These are phyloP conservation scores for Rhinoraja longicauda DNA, from an alignment of 2,797 vertebrate species.

Conservation along the genomic window DNA sequence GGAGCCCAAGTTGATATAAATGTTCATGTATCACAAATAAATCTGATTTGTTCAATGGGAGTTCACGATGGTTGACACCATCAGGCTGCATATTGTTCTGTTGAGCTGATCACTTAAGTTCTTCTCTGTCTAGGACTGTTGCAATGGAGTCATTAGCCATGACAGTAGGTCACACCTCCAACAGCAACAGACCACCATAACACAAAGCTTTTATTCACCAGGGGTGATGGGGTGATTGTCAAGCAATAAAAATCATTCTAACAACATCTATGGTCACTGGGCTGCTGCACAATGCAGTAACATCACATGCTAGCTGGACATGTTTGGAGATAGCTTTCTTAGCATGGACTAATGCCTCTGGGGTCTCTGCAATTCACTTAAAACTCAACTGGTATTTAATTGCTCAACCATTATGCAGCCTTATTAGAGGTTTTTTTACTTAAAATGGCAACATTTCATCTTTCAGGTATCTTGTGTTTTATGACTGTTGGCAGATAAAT, in stretches of 20 bases:
- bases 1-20: neutral
- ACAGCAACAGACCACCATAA: neutral
- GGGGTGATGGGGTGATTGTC: neutral
- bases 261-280: neutral
- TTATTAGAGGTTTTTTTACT: neutral
- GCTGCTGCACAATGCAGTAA: neutral
- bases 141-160: neutral
- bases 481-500: too few species aligned
- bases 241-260: neutral
- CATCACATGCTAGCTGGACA: neutral
- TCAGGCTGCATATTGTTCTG: neutral
- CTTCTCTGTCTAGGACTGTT: neutral
- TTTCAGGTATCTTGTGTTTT: too few species aligned
- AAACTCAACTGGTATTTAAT: neutral
- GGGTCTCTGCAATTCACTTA: neutral
- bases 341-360: neutral
- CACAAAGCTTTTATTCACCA: neutral
- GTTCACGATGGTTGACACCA: neutral
- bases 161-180: neutral
- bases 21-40: neutral
- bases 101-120: neutral
- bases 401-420: neutral
- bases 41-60: neutral
- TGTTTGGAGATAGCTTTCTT: neutral
- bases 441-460: neutral